Evolutionary conservation across 1,140 invertebrate species (phyloP).

Genomic region (Metaphire vulgaris): DNA sequence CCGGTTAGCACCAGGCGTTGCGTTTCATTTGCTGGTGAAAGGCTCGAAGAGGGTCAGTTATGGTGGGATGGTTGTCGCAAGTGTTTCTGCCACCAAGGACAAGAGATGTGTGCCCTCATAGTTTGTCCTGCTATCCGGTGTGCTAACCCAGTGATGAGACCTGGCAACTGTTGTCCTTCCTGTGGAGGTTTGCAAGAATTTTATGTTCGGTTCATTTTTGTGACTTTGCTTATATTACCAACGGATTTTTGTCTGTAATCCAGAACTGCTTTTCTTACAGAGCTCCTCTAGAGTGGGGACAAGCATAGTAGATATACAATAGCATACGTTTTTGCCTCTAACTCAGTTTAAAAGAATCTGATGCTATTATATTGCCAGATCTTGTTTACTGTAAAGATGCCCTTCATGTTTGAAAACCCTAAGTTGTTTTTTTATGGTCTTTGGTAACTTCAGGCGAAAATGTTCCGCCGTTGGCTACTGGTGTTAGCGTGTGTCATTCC

Average conservation of each 20-base stretch:
- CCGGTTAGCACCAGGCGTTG: slow-evolving; percentile 23
- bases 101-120: slow-evolving; percentile 55
- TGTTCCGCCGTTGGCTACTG: not conserved
- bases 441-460: not conserved
- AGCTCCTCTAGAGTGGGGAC: too few relatives aligned
- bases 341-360: too few relatives aligned
- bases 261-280: too few relatives aligned
- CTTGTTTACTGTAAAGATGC: too few relatives aligned
- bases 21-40: slow-evolving; percentile 38
- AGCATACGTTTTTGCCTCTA: too few relatives aligned
- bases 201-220: too few relatives aligned
- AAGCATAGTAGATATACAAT: too few relatives aligned
- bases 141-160: slow-evolving; percentile 46
- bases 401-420: too few relatives aligned
- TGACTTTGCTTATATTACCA: too few relatives aligned
- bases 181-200: slow-evolving; percentile 54
- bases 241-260: too few relatives aligned
- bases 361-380: too few relatives aligned
- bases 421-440: too few relatives aligned
- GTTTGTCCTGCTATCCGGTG: slow-evolving; percentile 51
- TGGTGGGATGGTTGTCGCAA: slow-evolving; percentile 57
- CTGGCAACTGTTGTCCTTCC: slow-evolving; percentile 51
- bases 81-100: slow-evolving; percentile 54
- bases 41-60: slow-evolving; percentile 48
- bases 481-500: slow-evolving; percentile 37